Conservation (phyloP, 2,888 invertebrate species). For the Deladenus siricidicola region DNA sequence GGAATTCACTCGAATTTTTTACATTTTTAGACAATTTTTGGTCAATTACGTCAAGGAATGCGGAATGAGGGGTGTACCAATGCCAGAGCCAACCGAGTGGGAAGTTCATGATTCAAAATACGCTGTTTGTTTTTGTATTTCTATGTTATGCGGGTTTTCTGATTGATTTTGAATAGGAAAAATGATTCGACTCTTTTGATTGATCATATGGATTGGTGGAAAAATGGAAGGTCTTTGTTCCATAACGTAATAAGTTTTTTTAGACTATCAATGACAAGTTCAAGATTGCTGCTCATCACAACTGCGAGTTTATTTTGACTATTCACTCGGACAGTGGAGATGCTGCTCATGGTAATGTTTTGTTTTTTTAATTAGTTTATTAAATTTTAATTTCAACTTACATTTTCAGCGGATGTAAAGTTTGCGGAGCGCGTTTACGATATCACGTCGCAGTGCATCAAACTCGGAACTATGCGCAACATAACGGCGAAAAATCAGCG, state of each 20-base stretch:
- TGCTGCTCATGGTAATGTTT: no score
- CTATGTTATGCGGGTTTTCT: no score
- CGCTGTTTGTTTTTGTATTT: no score
- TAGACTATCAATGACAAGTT: constrained; percentile 1
- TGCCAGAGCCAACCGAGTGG: not conserved
- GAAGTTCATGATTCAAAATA: not conserved
- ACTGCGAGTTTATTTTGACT: constrained; percentile 10
- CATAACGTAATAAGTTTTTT: no score
- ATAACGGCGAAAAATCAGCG: constrained; percentile 5
- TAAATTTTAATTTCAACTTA: no score
- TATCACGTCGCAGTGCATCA: constrained; percentile 10
- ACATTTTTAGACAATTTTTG: not conserved
- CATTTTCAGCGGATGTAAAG: constrained; percentile 2
- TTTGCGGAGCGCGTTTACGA: constrained; percentile 1
- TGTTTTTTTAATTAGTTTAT: no score
- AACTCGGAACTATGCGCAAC: constrained; percentile 3
- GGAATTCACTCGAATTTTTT: no score
- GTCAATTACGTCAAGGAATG: not conserved
- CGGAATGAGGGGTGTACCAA: not conserved
- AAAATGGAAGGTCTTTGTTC: no score
- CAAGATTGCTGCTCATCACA: not conserved
- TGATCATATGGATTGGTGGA: no score
- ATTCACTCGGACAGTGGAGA: constrained; percentile 12
- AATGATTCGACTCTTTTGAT: no score
- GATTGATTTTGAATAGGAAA: no score